These are phyloP conservation scores for Protula sp. DNA, from an alignment of 2,888 invertebrate species.

Conservation along the genomic window DNA sequence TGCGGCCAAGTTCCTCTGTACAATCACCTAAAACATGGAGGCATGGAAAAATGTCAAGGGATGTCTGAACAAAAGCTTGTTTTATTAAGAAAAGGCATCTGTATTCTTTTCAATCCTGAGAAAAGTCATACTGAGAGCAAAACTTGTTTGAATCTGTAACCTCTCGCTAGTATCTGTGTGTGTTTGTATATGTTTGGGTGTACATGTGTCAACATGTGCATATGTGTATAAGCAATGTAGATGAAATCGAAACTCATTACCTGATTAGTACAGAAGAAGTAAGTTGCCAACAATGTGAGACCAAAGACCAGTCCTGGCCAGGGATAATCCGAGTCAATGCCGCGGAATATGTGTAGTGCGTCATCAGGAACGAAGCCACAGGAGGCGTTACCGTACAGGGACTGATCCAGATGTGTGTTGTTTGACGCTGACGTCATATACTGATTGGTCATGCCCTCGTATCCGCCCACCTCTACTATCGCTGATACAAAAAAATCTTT, in stretches of 20 bases:
- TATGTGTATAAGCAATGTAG: no score
- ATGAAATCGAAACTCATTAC: no score
- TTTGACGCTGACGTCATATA: constrained; percentile 52
- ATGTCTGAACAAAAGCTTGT: no score
- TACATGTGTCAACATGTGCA: no score
- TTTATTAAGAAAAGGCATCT: no score
- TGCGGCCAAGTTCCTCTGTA: constrained; percentile 57
- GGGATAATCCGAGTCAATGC: constrained; percentile 21
- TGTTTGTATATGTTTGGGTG: no score
- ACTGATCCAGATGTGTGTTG: constrained; percentile 27
- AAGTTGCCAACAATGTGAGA: constrained; percentile 19
- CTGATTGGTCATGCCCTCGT: constrained; percentile 48
- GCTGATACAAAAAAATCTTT: constrained; percentile 21
- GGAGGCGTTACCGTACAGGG: constrained; percentile 13
- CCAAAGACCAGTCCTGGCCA: constrained; percentile 27
- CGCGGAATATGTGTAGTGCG: constrained; percentile 25
- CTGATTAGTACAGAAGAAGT: constrained; percentile 26
- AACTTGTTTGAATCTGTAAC: no score
- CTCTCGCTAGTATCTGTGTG: no score
- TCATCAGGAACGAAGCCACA: constrained; percentile 26
- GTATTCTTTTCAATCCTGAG: no score
- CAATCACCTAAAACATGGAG: constrained; percentile 56
- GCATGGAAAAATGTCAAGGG: no score
- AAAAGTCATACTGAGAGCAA: no score
- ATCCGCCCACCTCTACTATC: constrained; percentile 55